These are phyloP conservation scores for Protobothrops mucrosquamatus DNA, from an alignment of 2,113 vertebrate species.

Conservation along the genomic window DNA sequence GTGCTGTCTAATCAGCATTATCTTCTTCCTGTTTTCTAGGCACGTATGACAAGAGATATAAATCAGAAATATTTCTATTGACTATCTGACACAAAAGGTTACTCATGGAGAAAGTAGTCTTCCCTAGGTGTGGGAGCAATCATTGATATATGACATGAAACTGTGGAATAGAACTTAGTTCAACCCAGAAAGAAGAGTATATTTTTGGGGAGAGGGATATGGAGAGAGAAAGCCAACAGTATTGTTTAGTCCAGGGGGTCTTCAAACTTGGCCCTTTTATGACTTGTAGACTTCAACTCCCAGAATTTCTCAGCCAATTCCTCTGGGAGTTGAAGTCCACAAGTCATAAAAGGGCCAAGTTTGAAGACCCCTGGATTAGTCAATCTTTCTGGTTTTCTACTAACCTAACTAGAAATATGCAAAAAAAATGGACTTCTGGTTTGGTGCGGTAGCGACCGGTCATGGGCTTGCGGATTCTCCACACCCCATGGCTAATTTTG, in stretches of 20 bases:
- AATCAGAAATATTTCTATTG: neutral
- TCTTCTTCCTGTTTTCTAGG: neutral
- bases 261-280: too few relatives aligned
- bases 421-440: too few relatives aligned
- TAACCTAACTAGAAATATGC: neutral
- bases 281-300: too few relatives aligned
- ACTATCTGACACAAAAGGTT: neutral
- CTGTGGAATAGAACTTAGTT: neutral
- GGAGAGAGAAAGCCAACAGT: neutral
- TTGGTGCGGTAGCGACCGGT: too few relatives aligned
- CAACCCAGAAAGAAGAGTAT: neutral
- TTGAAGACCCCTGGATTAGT: too few relatives aligned
- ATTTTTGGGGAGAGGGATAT: neutral
- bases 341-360: too few relatives aligned
- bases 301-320: too few relatives aligned
- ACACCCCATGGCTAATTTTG: too few relatives aligned
- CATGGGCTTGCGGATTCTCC: too few relatives aligned
- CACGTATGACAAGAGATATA: neutral
- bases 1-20: neutral
- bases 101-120: neutral
- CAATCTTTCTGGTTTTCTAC: neutral
- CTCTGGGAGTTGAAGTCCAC: too few relatives aligned
- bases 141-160: neutral
- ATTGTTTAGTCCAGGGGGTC: neutral
- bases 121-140: neutral